Percentiles rank a stretch among this genome's conserved stretches.
Conservation (phyloP, 2,797 vertebrate genomes). For the Emys orbicularis region DNA sequence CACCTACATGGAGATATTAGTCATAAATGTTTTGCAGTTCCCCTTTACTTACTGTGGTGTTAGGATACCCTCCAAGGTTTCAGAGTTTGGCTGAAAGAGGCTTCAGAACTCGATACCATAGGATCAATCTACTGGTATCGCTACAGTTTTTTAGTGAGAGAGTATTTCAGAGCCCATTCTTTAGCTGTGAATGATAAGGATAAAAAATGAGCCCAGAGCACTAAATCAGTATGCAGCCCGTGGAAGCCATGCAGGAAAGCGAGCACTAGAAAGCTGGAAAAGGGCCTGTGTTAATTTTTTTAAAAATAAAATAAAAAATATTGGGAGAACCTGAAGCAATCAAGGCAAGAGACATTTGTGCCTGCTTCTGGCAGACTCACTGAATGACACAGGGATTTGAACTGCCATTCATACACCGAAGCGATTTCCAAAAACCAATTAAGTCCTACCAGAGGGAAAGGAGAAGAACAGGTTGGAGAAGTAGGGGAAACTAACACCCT, state of each 20-base stretch:
- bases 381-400: not conserved
- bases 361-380: not conserved
- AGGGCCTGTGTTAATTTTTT: not conserved
- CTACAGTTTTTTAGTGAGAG: not conserved
- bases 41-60: not conserved
- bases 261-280: not conserved
- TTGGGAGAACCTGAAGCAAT: not conserved
- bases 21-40: not conserved
- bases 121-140: not conserved
- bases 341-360: not conserved
- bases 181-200: not conserved
- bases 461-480: not conserved
- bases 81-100: not conserved
- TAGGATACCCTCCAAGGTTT: not conserved
- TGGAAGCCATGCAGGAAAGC: not conserved
- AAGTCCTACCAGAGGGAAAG: not conserved
- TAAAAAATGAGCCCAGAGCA: not conserved
- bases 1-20: not conserved
- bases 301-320: not conserved
- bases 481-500: fast-evolving
- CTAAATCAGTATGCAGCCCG: not conserved
- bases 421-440: not conserved
- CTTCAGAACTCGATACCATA: not conserved
- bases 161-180: not conserved
- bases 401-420: not conserved